Percentiles rank a stretch among this genome's conserved stretches.
Evolutionary conservation across 2,888 invertebrate genomes (phyloP).

Genomic region (Agonopterix arenella): DNA sequence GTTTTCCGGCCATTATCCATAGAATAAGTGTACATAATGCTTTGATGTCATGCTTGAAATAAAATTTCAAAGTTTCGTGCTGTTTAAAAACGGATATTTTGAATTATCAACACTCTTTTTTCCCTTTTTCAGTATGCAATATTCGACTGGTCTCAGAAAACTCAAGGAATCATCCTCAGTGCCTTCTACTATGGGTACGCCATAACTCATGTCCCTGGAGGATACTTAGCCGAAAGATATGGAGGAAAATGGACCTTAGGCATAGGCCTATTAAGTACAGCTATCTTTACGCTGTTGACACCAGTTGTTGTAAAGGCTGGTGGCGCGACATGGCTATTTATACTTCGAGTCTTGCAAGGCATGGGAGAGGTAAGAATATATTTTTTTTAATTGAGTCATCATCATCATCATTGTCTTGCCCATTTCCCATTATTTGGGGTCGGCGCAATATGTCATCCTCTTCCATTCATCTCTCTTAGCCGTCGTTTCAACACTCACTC

Average conservation of each 20-base stretch:
- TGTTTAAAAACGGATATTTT: too few relatives aligned
- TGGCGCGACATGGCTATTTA: conserved; percentile 75
- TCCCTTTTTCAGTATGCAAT: conserved; percentile 52
- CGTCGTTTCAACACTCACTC: too few relatives aligned
- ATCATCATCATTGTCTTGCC: too few relatives aligned
- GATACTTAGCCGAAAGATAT: conserved; percentile 86
- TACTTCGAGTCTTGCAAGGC: conserved; percentile 82
- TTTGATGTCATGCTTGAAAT: too few relatives aligned
- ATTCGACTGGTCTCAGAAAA: conserved; percentile 84
- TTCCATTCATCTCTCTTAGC: too few relatives aligned
- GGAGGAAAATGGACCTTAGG: conserved; percentile 92
- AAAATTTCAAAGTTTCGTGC: too few relatives aligned
- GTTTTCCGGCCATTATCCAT: too few relatives aligned
- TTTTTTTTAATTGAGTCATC: too few relatives aligned
- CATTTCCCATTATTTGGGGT: too few relatives aligned
- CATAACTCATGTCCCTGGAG: conserved; percentile 91
- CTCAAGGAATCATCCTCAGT: conserved; percentile 86
- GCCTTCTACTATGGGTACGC: conserved; percentile 93
- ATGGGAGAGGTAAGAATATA: conserved; percentile 82
- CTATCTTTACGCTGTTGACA: conserved; percentile 87
- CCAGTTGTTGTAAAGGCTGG: conserved; percentile 82
- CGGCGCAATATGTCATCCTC: too few relatives aligned
- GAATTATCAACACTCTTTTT: not conserved
- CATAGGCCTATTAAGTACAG: conserved; percentile 87
- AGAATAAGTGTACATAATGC: too few relatives aligned